Conservation (phyloP, 2,888 invertebrate genomes). For the Lasioglossum pauxillum region DNA sequence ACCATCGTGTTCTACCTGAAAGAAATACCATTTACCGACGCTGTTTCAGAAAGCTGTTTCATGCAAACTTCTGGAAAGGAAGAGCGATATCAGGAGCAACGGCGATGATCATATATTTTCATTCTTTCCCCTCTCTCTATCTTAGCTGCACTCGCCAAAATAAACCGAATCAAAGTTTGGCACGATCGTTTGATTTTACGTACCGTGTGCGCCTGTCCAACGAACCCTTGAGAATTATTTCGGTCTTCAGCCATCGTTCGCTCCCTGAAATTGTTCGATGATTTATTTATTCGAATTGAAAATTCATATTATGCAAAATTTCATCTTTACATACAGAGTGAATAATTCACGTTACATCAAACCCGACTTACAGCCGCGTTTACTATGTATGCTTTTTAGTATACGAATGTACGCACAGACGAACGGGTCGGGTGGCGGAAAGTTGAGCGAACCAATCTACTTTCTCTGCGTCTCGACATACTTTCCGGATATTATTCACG, state of each 20-base stretch:
- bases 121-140: slow-evolving; percentile 2
- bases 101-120: background rate
- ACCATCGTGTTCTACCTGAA: slow-evolving; percentile 75
- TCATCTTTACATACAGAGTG: background rate
- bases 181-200: slow-evolving; percentile 67
- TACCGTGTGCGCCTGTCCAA: slow-evolving; percentile 78
- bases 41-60: background rate
- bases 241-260: slow-evolving; percentile 80
- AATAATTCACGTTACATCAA: slow-evolving; percentile 5
- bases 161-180: slow-evolving; percentile 60
- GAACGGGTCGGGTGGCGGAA: slow-evolving; percentile 10
- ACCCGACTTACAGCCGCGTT: background rate
- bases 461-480: slow-evolving; percentile 62
- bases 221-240: slow-evolving; percentile 78
- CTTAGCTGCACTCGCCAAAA: slow-evolving; percentile 46
- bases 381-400: slow-evolving; percentile 9
- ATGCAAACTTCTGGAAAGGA: background rate
- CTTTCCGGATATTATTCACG: slow-evolving; percentile 50
- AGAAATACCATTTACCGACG: slow-evolving; percentile 25
- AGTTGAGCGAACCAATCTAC: slow-evolving; percentile 47
- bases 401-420: slow-evolving; percentile 8
- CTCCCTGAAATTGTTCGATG: slow-evolving; percentile 71
- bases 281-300: slow-evolving; percentile 31
- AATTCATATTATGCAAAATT: background rate
- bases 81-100: background rate